Evolutionary conservation across 2,797 vertebrate species (phyloP), one percentile per base, ranked within the genome.

Genomic region (Micromesistius poutassou): DNA sequence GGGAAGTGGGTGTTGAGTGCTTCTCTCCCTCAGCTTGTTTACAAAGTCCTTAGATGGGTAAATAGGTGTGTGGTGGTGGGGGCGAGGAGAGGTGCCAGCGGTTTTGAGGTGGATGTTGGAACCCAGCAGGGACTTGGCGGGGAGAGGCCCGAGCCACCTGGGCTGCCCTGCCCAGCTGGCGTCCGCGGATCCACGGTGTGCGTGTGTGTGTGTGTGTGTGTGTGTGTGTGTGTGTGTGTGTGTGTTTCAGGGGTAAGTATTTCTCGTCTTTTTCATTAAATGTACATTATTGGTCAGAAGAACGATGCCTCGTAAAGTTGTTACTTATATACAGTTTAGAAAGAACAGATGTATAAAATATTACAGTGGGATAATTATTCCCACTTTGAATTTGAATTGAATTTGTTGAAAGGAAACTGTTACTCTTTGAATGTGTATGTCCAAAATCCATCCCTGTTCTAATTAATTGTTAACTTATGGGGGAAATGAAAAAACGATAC

Each of bases 1-100:
- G 78, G 78, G 71, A 87, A 88, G 89, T 83, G 84, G 84, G 78
- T 84, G 85, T 76, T 90, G 83, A 89, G 78, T 6, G 78, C 76
- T 78, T 82, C 84, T 88, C 85, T 86, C 79, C 79, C 73, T 19
- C 68, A 78, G 83, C 89, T 87, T 91, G 84, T 90, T 88, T 89
- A 87, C 79, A 7, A 86, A 76, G 77, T 76, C 83, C 84, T 87
- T 62, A 76, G 75, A 81, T 74, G 83, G 81, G 81, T 75, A 90
- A 90, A 87, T 68, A 77, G 75, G 75, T 33, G 78, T 75, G 79
- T 86, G 82, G 80, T 80, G n/a, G n/a, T 80, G 75, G 78, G 77
- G 83, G 73, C 78, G n/a, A 75, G 3, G 22, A 81, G 68, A 28
- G 28, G 25, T 55, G 19, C n/a, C 22, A 16, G 62, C 14, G 73